Evolutionary conservation across 2,113 vertebrate species (phyloP), one percentile per base, ranked within the genome.

Genomic region (Chlorodrepanis virens): DNA sequence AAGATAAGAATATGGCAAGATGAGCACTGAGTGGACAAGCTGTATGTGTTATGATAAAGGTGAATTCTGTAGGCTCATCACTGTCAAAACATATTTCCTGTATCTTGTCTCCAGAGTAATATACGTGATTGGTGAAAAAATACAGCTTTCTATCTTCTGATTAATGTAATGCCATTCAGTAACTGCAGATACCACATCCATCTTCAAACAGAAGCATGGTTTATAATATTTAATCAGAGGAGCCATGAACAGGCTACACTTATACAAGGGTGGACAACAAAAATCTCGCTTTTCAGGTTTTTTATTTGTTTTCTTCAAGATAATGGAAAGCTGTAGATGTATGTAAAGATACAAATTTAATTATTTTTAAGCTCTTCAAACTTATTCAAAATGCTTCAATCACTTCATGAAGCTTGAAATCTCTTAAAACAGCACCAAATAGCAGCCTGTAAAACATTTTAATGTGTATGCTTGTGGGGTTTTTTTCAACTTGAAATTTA

Each of bases 401-500:
- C 19, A 25, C 31, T 44, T 60, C 3, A 56, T 39, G 18, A 80
- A 90, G 8, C 17, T 65, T 88, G 11, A 83, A 90, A 67, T 2
- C 6, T 50, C n/a, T 64, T 64, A 24, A 45, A 76, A 83, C 3
- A 74, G 15, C 22, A 76, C 31, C 29, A 75, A 40, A 79, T 21
- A 59, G 6, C 3, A 75, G 16, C 65, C 31, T 49, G 18, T 12
- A 5, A 17, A 63, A 54, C 2, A 49, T 40, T 69, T 79, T 53
- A 22, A 40, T 1, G 18, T 31, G 29, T 20, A 31, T 21, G 1
- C 12, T 64, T 40, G 25, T 27, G 8, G 0, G 0, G 14, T 24
- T 33, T 53, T 50, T 57, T 3, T 18, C 12, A 88, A 42, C 2
- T 67, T 67, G 5, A 89, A 83, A 83, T 35, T 71, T 17, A 64